These are phyloP conservation scores for Nannoperca australis DNA, from an alignment of 2,797 vertebrate species.

Conservation along the genomic window DNA sequence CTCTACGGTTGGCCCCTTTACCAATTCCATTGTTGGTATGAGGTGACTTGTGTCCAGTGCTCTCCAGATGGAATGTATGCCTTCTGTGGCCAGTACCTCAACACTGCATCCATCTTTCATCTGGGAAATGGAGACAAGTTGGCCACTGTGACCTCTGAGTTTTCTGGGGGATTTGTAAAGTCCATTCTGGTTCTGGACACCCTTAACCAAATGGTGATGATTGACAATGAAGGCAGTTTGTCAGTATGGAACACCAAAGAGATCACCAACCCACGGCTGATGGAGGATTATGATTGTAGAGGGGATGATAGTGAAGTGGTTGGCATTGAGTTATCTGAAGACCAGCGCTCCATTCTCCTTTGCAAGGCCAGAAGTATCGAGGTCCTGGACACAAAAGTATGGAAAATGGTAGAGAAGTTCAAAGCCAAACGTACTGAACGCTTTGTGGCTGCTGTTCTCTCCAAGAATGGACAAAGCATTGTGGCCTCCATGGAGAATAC, in stretches of 20 bases:
- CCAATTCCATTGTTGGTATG: constrained; percentile 99
- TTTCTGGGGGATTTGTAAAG: constrained; percentile 97
- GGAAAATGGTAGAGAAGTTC: constrained; percentile 99
- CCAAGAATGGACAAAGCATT: constrained; percentile 97
- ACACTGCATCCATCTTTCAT: constrained; percentile 95
- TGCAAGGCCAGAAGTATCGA: constrained; percentile 98
- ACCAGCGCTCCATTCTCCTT: constrained; percentile 97
- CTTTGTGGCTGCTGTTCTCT: constrained; percentile 95
- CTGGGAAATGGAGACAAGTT: constrained; percentile 97
- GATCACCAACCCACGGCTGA: constrained; percentile 92
- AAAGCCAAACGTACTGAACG: constrained; percentile 96
- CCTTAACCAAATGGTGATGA: constrained; percentile 97
- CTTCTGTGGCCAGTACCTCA: constrained; percentile 98
- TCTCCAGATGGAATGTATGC: constrained; percentile 96
- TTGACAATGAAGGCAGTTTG: constrained; percentile 96
- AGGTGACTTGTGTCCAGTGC: constrained; percentile 98
- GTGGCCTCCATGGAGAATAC: constrained; percentile 99
- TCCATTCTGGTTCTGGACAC: constrained; percentile 96
- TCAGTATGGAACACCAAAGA: constrained; percentile 99
- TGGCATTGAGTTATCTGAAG: constrained; percentile 95
- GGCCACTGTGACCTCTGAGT: constrained; percentile 95
- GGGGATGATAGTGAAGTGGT: constrained; percentile 96
- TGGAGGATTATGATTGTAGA: constrained; percentile 97
- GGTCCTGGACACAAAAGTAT: constrained; percentile 93
- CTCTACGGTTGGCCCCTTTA: constrained; percentile 98